These are phyloP conservation scores for Phaedon cochleariae DNA, from an alignment of 2,888 invertebrate species.

Conservation along the genomic window DNA sequence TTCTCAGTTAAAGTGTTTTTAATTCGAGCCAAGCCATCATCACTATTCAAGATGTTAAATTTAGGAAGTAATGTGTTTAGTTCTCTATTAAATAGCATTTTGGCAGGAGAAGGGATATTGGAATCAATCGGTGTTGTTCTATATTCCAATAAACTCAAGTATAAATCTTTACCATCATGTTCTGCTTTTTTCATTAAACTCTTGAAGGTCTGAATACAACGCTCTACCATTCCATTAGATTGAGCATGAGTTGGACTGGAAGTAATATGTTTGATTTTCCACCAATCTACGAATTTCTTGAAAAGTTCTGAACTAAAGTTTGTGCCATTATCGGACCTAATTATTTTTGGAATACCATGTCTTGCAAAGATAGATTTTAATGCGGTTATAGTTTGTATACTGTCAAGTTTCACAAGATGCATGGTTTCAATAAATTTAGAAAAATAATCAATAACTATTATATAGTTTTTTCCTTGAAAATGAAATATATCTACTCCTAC, in stretches of 20 bases:
- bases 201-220: slow-evolving; percentile 3
- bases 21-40: background rate
- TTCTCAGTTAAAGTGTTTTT: background rate
- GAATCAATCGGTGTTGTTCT: background rate
- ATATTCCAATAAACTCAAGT: background rate
- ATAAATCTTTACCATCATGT: background rate
- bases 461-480: too few species aligned
- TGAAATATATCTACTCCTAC: background rate
- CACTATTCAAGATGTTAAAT: background rate
- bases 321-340: too few species aligned
- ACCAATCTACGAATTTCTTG: too few species aligned
- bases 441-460: too few species aligned
- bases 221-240: slow-evolving; percentile 10
- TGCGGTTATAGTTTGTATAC: too few species aligned
- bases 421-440: too few species aligned
- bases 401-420: too few species aligned
- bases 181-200: slow-evolving; percentile 1
- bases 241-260: slow-evolving; percentile 12
- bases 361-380: too few species aligned
- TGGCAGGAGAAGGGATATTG: too few species aligned
- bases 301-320: too few species aligned
- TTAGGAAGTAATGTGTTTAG: background rate
- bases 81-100: too few species aligned
- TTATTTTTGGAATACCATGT: too few species aligned
- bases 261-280: background rate